Evolutionary conservation across 2,888 invertebrate genomes (phyloP).

Genomic region (Sphecodes monilicornis): DNA sequence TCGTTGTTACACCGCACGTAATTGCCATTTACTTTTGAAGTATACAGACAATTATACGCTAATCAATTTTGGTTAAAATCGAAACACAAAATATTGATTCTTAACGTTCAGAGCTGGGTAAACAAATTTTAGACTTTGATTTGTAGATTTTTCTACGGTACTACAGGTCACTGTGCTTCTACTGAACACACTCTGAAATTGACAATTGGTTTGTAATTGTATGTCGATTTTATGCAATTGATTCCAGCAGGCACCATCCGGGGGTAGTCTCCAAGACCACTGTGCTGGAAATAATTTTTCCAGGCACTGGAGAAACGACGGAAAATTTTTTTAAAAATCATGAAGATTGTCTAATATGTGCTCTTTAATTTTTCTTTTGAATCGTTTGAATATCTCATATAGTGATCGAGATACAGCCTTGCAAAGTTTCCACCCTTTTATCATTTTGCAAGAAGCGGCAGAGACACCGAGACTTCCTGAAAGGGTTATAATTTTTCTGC

Average conservation of each 20-base stretch:
- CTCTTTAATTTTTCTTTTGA: too few species aligned
- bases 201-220: too few species aligned
- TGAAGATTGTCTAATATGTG: too few species aligned
- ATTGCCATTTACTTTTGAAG: background rate
- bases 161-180: background rate
- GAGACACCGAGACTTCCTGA: too few species aligned
- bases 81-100: background rate
- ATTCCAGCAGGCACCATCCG: rapidly evolving
- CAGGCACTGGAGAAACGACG: background rate
- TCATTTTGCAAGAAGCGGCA: too few species aligned
- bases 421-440: too few species aligned
- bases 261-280: background rate
- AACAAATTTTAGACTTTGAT: too few species aligned
- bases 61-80: background rate
- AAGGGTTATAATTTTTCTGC: too few species aligned
- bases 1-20: background rate
- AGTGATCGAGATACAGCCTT: too few species aligned
- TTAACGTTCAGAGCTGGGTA: background rate
- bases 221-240: background rate
- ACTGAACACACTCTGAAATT: background rate
- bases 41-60: background rate
- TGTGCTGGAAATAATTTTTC: background rate
- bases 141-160: background rate
- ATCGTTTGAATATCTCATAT: too few species aligned
- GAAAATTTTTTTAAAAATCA: too few species aligned